phyloP scores from a whole-genome alignment of 2,888 invertebrate species.

The Asteroscopus sphinx region DNA sequence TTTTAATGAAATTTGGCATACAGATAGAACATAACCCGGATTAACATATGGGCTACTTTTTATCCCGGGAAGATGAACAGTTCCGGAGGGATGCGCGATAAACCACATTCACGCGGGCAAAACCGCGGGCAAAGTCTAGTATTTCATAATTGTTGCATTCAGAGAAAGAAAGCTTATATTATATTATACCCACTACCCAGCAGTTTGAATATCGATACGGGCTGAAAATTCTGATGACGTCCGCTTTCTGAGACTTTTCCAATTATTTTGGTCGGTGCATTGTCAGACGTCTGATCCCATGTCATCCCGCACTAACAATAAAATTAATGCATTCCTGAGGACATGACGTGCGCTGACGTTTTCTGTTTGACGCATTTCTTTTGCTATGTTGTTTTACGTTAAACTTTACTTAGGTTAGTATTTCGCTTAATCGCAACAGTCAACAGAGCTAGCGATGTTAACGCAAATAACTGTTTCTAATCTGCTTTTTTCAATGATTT shows the following conservation, averaged over 20 bases:
- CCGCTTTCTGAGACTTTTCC: neutral
- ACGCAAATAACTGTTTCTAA: constrained; percentile 30
- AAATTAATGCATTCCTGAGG: constrained; percentile 38
- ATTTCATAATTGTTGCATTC: too few relatives aligned
- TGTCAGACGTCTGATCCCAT: constrained; percentile 29
- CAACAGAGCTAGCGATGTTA: constrained; percentile 27
- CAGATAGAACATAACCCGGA: too few relatives aligned
- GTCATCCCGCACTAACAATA: constrained; percentile 24
- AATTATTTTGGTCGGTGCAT: neutral
- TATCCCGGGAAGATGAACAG: too few relatives aligned
- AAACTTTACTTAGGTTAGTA: constrained; percentile 39
- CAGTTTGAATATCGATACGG: too few relatives aligned
- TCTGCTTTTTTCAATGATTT: constrained; percentile 12
- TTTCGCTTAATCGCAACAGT: constrained; percentile 30
- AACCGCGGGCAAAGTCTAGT: too few relatives aligned
- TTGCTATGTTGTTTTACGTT: constrained; percentile 12
- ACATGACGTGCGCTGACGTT: constrained; percentile 15
- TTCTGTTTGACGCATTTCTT: constrained; percentile 12
- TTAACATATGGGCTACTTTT: too few relatives aligned
- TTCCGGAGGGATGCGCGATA: too few relatives aligned
- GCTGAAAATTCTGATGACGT: too few relatives aligned
- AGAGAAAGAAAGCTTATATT: too few relatives aligned
- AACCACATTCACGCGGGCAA: too few relatives aligned
- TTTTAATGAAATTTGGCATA: too few relatives aligned
- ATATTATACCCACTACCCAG: too few relatives aligned